phyloP scores from a whole-genome alignment of 2,113 vertebrate species.

The Pachypanchax playfairii region DNA sequence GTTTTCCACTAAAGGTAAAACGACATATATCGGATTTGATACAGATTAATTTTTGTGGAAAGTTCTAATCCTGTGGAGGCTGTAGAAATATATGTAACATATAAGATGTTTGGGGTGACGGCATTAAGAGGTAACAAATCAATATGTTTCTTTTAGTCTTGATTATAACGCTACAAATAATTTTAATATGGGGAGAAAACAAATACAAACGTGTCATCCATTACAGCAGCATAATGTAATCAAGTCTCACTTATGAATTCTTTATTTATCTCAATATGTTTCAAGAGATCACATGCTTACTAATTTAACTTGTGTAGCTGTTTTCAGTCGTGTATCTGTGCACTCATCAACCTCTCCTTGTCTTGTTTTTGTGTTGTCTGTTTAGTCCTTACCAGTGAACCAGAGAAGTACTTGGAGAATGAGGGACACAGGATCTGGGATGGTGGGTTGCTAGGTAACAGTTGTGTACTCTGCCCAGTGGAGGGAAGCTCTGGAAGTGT shows the following conservation, averaged over 20 bases:
- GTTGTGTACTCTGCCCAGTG: slow-evolving; percentile 26
- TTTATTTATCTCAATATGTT: slow-evolving; percentile 33
- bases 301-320: slow-evolving; percentile 28
- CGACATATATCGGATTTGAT: no score
- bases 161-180: slow-evolving; percentile 1
- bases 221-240: slow-evolving; percentile 33
- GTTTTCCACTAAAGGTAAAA: no score
- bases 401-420: background rate
- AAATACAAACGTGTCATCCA: background rate
- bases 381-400: slow-evolving; percentile 14
- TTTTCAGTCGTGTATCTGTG: slow-evolving; percentile 14
- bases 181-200: slow-evolving; percentile 2
- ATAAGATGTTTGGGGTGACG: no score
- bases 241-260: slow-evolving; percentile 26
- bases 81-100: background rate
- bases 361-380: slow-evolving; percentile 27
- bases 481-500: slow-evolving; percentile 40
- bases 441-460: slow-evolving; percentile 63
- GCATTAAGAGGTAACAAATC: background rate
- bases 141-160: background rate
- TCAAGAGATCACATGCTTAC: slow-evolving; percentile 23
- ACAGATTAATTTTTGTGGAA: background rate
- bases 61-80: background rate
- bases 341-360: background rate
- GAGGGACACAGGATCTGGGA: slow-evolving; percentile 20